phyloP scores from a whole-genome alignment of 2,797 vertebrate genomes.

The Yasuhikotakia modesta region DNA sequence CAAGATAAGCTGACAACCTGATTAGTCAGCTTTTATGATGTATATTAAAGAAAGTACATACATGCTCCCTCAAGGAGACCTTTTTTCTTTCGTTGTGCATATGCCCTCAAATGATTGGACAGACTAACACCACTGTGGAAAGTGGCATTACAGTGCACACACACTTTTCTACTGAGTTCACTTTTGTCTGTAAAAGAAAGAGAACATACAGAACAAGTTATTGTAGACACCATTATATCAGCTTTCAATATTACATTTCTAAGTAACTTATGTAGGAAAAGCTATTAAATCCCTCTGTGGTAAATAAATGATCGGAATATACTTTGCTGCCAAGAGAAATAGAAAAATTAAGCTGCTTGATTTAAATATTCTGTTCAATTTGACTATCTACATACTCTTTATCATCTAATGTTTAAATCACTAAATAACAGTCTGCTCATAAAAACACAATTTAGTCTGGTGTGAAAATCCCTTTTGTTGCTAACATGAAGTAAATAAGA shows the following conservation, averaged over 20 bases:
- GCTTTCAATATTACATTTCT: too few relatives aligned
- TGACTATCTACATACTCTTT: too few relatives aligned
- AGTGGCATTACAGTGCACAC: slow-evolving; percentile 83
- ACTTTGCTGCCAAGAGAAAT: background rate
- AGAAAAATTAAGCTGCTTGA: too few relatives aligned
- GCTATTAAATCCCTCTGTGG: background rate
- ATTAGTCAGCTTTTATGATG: too few relatives aligned
- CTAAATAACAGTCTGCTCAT: too few relatives aligned
- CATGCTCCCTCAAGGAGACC: slow-evolving; percentile 85
- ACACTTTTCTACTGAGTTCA: slow-evolving; percentile 68
- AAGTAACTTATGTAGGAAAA: too few relatives aligned
- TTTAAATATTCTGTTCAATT: too few relatives aligned
- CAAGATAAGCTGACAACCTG: too few relatives aligned
- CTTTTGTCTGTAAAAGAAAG: slow-evolving; percentile 64
- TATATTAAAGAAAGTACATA: slow-evolving; percentile 64
- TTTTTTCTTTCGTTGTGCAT: slow-evolving; percentile 86
- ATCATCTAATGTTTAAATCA: too few relatives aligned
- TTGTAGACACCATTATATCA: background rate
- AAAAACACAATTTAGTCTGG: too few relatives aligned
- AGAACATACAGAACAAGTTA: background rate
- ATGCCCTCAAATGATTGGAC: slow-evolving; percentile 84
- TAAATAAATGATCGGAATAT: background rate
- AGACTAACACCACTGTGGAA: slow-evolving; percentile 85
- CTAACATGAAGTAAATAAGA: too few relatives aligned
- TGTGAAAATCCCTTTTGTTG: too few relatives aligned